Conservation (phyloP, 1,140 invertebrate genomes). For the Meloidogyne chitwoodi region DNA sequence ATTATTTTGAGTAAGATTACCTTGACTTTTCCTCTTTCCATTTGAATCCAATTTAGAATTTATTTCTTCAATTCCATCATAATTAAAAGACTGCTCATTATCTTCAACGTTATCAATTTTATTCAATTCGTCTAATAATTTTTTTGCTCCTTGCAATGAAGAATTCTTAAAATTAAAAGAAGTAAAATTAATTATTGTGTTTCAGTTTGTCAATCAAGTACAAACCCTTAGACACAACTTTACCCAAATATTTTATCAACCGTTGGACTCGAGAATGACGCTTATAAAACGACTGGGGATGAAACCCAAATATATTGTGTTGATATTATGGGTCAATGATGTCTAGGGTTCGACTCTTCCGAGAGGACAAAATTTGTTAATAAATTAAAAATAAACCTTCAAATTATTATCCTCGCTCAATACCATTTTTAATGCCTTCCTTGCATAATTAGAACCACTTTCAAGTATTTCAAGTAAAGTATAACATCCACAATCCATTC, state of each 20-base stretch:
- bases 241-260: no score
- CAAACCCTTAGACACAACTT: no score
- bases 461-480: conserved; percentile 32
- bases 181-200: background rate
- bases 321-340: no score
- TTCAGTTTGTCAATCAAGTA: no score
- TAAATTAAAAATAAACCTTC: background rate
- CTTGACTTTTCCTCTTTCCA: background rate
- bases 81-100: background rate
- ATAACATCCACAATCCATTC: conserved; percentile 42
- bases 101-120: background rate
- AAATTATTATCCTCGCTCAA: background rate
- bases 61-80: background rate
- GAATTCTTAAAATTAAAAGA: conserved; percentile 14
- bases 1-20: background rate
- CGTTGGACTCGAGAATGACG: no score
- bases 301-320: no score
- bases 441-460: conserved; percentile 26
- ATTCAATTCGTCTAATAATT: background rate
- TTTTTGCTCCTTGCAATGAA: conserved; percentile 16
- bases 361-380: background rate
- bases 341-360: no score
- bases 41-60: background rate
- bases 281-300: no score
- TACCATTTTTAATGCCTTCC: background rate